Percentiles rank a stretch among this genome's conserved stretches.
phyloP scores from a whole-genome alignment of 2,113 vertebrate species.

The Siniperca chuatsi region DNA sequence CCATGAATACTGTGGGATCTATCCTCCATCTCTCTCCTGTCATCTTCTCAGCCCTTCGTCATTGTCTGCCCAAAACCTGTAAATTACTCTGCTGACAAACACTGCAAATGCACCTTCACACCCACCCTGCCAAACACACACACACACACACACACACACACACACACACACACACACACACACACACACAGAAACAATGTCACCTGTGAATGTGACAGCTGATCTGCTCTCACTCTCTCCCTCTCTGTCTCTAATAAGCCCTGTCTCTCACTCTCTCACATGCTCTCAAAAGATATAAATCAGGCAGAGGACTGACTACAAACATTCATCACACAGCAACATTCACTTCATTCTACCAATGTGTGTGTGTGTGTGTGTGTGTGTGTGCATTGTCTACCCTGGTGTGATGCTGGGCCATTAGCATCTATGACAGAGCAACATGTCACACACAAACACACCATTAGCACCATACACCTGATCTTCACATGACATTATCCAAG shows the following conservation, averaged over 20 bases:
- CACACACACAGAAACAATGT: background rate
- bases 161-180: background rate
- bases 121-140: background rate
- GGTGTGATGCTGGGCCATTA: too few species aligned
- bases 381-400: too few species aligned
- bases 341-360: background rate
- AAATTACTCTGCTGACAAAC: slow-evolving; percentile 6
- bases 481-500: too few species aligned
- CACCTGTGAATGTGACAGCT: slow-evolving; percentile 8
- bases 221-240: background rate
- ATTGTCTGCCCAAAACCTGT: background rate
- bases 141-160: background rate
- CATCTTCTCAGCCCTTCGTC: background rate
- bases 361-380: background rate
- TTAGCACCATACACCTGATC: too few species aligned
- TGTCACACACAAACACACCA: too few species aligned
- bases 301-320: background rate
- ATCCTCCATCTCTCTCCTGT: background rate
- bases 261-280: background rate
- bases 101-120: background rate
- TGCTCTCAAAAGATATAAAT: slow-evolving; percentile 1
- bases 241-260: background rate
- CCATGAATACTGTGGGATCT: background rate
- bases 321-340: background rate
- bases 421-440: too few species aligned